Percentiles rank a stretch among this genome's conserved stretches.
These are phyloP conservation scores for Ochropacha duplaris DNA, from an alignment of 2,888 invertebrate species.

Conservation along the genomic window DNA sequence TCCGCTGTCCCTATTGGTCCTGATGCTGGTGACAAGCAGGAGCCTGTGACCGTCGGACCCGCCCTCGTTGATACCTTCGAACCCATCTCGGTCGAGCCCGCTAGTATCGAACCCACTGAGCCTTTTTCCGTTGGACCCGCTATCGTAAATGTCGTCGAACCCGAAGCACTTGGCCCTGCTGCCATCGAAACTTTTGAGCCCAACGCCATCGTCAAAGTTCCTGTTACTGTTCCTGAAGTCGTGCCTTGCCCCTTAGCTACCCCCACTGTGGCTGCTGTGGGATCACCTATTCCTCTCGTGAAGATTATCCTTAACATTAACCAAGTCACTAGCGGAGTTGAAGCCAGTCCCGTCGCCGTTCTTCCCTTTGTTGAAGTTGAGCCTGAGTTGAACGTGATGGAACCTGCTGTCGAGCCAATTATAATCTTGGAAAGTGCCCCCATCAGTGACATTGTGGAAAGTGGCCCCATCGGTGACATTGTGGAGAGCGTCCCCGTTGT, in stretches of 20 bases:
- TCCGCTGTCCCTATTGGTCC: conserved; percentile 1
- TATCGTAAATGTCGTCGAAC: neutral
- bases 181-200: neutral
- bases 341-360: conserved; percentile 1
- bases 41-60: neutral
- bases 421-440: neutral
- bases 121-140: neutral
- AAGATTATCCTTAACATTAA: conserved; percentile 13
- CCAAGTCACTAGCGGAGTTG: neutral
- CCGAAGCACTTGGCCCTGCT: neutral
- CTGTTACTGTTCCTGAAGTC: neutral
- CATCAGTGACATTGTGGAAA: neutral
- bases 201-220: neutral
- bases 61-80: neutral
- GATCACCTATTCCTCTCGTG: conserved; percentile 8
- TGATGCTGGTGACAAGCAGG: conserved; percentile 3
- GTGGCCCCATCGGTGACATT: neutral
- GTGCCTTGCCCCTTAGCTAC: neutral
- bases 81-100: neutral
- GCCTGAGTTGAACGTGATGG: conserved; percentile 3
- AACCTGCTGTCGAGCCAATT: conserved; percentile 4
- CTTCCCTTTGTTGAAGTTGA: conserved; percentile 2
- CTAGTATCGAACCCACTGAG: neutral
- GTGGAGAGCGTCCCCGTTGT: neutral
- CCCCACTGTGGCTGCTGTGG: neutral